A percentile compares a stretch with the other conserved stretches of the same genome.
Conservation (phyloP, 2,797 vertebrate species). For the Pagetopsis macropterus region DNA sequence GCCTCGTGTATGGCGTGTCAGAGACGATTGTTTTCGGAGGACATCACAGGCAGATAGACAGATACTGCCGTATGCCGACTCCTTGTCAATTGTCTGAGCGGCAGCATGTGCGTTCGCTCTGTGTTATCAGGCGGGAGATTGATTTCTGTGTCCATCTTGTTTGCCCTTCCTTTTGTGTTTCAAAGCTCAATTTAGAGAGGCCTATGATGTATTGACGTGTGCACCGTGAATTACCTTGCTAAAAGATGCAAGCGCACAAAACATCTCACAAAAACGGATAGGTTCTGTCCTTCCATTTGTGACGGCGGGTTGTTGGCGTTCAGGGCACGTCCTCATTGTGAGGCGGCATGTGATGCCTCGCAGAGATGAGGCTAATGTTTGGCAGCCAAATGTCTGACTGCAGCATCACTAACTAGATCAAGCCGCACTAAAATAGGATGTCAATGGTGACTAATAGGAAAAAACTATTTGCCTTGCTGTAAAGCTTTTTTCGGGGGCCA, state of each 20-base stretch:
- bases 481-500: conserved; percentile 21
- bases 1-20: conserved; percentile 60
- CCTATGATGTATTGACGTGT: conserved; percentile 77
- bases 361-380: conserved; percentile 65
- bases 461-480: conserved; percentile 66
- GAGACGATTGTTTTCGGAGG: conserved; percentile 74
- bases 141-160: conserved; percentile 80
- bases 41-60: conserved; percentile 73
- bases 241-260: conserved; percentile 77
- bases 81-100: conserved; percentile 65
- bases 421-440: conserved; percentile 61
- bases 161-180: conserved; percentile 80
- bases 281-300: conserved; percentile 62
- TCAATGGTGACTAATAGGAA: conserved; percentile 74
- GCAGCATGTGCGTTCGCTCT: conserved; percentile 54
- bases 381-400: conserved; percentile 60
- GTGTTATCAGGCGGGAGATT: conserved; percentile 77
- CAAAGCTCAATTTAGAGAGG: conserved; percentile 76
- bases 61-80: conserved; percentile 55
- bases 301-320: conserved; percentile 65
- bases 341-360: conserved; percentile 53
- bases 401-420: conserved; percentile 65
- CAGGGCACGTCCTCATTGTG: conserved; percentile 70
- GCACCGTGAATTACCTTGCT: conserved; percentile 69
- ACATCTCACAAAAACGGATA: conserved; percentile 56